Base-by-base conservation (phyloP, 2,113 vertebrate species). In the Corapipo altera region DNA sequence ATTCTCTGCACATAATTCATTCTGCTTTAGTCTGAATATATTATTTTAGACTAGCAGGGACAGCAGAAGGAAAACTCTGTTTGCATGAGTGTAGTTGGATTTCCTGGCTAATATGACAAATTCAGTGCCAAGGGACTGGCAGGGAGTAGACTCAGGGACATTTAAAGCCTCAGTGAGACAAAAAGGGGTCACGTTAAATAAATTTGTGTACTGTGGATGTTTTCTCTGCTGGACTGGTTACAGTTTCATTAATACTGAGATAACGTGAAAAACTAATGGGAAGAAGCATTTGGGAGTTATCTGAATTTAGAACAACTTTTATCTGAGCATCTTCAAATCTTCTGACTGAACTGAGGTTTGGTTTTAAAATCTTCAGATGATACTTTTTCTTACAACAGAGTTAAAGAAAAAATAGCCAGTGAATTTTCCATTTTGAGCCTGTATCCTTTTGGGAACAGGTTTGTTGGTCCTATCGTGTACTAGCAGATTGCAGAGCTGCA, bases 401-500 rank as follows among this genome's bases (percentile, higher is more conserved):
- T 58, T 67, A 62, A 76, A 52, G 22, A 62, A 83, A 90, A 94
- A 77, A 73, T 23, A 74, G 69, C 39, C 33, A 6, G 2, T 37
- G 67, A 49, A 28, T 33, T 95, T 76, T 76, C 88, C 61, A 48
- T 88, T 88, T 43, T 71, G 75, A 73, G 49, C 62, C 17, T 4
- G 0, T 54, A 41, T 94, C 64, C 71, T 83, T 83, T 52, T 41
- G 72, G 78, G 64, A 96, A 41, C 85, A 51, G 82, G 59, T 71
- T 88, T 88, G 88, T 83, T 96, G 94, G 58, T 88, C 88, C 90
- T 95, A 14, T 1, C 51, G 7, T 37, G 46, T 39, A 6, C 64
- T 80, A 81, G 76, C 88, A 93, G 85, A 73, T 80, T 95, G 93
- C 59, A 85, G 85, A 80, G 72, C 74, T 94, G 16, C 7, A 3